Base-by-base conservation (phyloP, 35 echinoderm and acorn worm species). In the Lytechinus variegatus region DNA sequence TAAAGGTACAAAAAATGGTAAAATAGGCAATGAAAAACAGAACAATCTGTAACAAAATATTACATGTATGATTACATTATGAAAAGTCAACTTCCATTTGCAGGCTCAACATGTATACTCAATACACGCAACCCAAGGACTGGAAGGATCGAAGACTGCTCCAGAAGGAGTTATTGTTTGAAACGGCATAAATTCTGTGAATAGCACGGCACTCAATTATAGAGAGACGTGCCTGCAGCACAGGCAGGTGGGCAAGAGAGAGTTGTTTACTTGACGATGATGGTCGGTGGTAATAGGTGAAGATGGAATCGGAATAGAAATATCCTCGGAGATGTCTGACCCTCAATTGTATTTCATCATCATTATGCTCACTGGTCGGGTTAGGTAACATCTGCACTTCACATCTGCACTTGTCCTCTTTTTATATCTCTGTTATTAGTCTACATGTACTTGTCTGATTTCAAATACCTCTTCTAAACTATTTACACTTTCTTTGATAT, bases 131-230 rank as follows among this genome's bases (percentile, higher is more conserved):
- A 19, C 66, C 66, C 8, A 24, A 79, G 66, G 66, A 79, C 66
- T 24, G 3, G 14, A 16, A 24, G 6, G 66, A 71, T 6, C 10
- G 61, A 79, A n/a, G 66, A 79, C 19, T 24, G 21, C 66, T 79
- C 66, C 66, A 79, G 66, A 79, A 6, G 21, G 66, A 79, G 66
- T 79, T 24, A 79, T 79, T 79, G 66, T 79, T 79, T 79, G 66
- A 79, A 79, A 16, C 66, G 12, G 66, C 66, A 79, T 79, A 79
- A 79, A 79, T 79, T 79, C n/a, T 79, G 66, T 79, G 66, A 79
- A 79, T 79, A 79, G 66, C 19, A 16, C 66, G 66, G 21, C 14
- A 24, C 66, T 79, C 66, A 79, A 79, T 79, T 79, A 79, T 24
- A 19, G 19, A 1, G 66, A 9, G 24, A 24, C 66, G 66, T 79